These are phyloP conservation scores for Champsocephalus esox DNA, from an alignment of 2,797 vertebrate species.

Conservation along the genomic window DNA sequence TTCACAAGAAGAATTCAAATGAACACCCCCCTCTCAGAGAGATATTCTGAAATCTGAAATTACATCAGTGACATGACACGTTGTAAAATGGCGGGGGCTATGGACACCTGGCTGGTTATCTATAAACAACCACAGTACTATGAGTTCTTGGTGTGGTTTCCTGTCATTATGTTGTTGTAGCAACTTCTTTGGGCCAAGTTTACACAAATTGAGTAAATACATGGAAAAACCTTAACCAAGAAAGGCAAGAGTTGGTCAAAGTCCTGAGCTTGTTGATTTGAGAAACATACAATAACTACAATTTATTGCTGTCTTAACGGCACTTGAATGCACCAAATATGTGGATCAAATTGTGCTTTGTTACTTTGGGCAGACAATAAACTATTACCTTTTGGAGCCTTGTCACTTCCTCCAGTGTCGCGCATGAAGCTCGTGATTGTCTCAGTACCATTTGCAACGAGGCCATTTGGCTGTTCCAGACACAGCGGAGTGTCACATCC, in stretches of 20 bases:
- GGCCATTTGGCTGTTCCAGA: slow-evolving; percentile 47
- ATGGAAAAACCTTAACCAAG: too few relatives aligned
- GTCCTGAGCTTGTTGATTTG: too few relatives aligned
- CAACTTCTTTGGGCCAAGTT: neutral
- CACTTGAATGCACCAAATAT: neutral
- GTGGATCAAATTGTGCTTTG: neutral
- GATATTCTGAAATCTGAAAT: too few relatives aligned
- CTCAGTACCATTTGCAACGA: slow-evolving; percentile 37
- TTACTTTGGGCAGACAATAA: neutral
- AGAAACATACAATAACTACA: neutral
- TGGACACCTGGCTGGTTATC: too few relatives aligned
- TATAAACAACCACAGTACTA: neutral
- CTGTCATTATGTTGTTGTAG: neutral
- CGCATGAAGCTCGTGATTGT: slow-evolving; percentile 40
- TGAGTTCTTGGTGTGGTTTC: neutral
- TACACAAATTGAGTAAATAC: neutral
- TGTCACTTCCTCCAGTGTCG: slow-evolving; percentile 50
- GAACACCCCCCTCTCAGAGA: too few relatives aligned
- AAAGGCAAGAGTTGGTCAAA: too few relatives aligned
- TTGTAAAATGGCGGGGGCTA: too few relatives aligned
- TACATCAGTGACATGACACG: too few relatives aligned
- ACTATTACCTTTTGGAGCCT: slow-evolving; percentile 73
- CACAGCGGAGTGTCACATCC: slow-evolving; percentile 19
- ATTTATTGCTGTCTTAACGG: neutral
- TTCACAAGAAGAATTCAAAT: too few relatives aligned